Evolutionary conservation across 2,113 vertebrate species (phyloP), one percentile per base, ranked within the genome.

Genomic region (Thamnaconus septentrionalis): DNA sequence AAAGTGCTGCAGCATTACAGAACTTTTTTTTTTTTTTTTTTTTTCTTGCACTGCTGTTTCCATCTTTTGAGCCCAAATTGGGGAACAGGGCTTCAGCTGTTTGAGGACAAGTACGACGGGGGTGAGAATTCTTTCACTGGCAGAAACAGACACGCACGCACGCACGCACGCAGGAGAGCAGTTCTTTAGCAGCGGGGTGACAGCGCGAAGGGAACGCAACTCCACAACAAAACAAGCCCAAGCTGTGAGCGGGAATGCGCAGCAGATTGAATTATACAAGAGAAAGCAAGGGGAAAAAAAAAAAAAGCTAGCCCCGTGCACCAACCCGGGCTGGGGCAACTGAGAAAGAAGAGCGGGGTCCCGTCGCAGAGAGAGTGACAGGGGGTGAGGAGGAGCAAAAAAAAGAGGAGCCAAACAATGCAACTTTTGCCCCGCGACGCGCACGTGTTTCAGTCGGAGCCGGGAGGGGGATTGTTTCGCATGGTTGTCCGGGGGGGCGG

Each of bases 181-280:
- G 61, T 44, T 4, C 42, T 45, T 59, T 51, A 39, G 52, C 53
- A 69, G 72, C 61, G 71, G 73, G 60, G 47, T 66, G 71, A 3
- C 46, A 48, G 63, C 65, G 65, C 2, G 41, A 66, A 78, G 59
- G 56, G 56, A 65, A 73, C 73, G 56, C 45, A 61, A 79, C 70
- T 64, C 68, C 73, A 79, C 73, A 79, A 31, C 18, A 31, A 31
- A 73, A 81, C 71, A 78, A 60, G 64, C 62, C 61, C 73, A 74
- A 18, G 59, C 76, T 75, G 71, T 59, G 73, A 77, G 80, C 56
- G 53, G 64, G 71, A 83, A 81, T 80, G 68, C 73, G 31, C 71
- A 5, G 79, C 71, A 83, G 75, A 89, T 88, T 87, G 59, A 88
- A 89, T 88, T 88, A 87, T 85, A 82, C 77, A 77, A 78, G 71